Conservation (phyloP, 2,888 invertebrate genomes). For the Molorchus minor region DNA sequence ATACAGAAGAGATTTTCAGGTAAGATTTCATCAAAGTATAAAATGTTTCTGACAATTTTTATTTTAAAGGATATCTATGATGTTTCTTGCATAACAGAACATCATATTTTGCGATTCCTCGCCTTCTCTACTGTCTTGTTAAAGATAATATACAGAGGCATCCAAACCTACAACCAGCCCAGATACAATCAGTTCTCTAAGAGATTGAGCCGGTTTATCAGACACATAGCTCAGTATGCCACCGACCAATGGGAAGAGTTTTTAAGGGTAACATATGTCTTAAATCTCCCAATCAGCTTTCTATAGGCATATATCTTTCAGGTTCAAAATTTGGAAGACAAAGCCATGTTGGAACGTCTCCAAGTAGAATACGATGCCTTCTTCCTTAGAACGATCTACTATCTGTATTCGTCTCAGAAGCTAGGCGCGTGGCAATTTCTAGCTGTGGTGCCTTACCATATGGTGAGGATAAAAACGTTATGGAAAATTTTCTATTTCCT, state of each 20-base stretch:
- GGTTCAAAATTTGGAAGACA: slow-evolving; percentile 60
- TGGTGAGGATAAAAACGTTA: slow-evolving; percentile 67
- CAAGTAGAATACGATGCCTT: slow-evolving; percentile 80
- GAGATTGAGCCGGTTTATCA: slow-evolving; percentile 71
- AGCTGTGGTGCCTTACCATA: slow-evolving; percentile 75
- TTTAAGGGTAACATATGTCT: slow-evolving; percentile 36
- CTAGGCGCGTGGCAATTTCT: slow-evolving; percentile 85
- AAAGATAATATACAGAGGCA: slow-evolving; percentile 70
- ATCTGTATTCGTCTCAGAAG: slow-evolving; percentile 75
- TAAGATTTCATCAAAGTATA: slow-evolving; percentile 24
- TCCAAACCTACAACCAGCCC: slow-evolving; percentile 72
- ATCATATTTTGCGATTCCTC: slow-evolving; percentile 72
- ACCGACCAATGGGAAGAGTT: slow-evolving; percentile 76
- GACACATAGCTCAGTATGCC: slow-evolving; percentile 77
- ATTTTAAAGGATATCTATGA: slow-evolving; percentile 63
- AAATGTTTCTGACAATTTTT: slow-evolving; percentile 8
- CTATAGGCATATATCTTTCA: slow-evolving; percentile 1
- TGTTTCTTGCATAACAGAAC: slow-evolving; percentile 65
- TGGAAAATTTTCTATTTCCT: slow-evolving; percentile 74
- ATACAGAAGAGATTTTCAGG: slow-evolving; percentile 56
- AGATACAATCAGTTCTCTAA: slow-evolving; percentile 77
- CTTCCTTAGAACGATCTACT: slow-evolving; percentile 73
- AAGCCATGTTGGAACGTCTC: slow-evolving; percentile 66
- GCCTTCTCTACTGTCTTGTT: slow-evolving; percentile 75
- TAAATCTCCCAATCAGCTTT: background rate